Percentiles rank a stretch among this genome's conserved stretches.
Conservation (phyloP, 2,113 vertebrate species). For the Brachyhypopomus gauderio region DNA sequence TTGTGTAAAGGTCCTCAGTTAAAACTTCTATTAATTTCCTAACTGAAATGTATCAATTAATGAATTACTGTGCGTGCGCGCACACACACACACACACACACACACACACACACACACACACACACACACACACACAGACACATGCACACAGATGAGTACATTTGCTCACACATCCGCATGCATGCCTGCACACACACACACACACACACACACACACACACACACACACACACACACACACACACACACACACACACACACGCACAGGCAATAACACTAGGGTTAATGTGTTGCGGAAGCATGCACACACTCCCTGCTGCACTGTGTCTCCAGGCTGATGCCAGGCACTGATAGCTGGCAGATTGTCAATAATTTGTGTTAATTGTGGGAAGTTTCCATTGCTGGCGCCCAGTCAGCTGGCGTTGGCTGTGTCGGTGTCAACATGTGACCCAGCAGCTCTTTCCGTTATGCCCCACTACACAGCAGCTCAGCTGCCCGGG, state of each 20-base stretch:
- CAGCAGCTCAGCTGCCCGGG: conserved; percentile 13
- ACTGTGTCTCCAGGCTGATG: conserved; percentile 51
- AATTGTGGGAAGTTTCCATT: conserved; percentile 54
- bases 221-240: neutral
- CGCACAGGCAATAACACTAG: conserved; percentile 30
- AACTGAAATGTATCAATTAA: conserved; percentile 5
- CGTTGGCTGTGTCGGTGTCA: conserved; percentile 9
- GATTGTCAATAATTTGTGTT: conserved; percentile 56
- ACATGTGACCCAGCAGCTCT: conserved; percentile 35
- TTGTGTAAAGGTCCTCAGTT: neutral
- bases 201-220: conserved; percentile 25
- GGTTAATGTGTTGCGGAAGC: conserved; percentile 40
- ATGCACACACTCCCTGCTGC: conserved; percentile 38
- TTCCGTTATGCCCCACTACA: conserved; percentile 19
- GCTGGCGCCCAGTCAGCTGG: conserved; percentile 52
- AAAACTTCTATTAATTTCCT: neutral
- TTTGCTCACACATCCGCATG: neutral
- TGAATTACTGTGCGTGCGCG: neutral
- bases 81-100: neutral
- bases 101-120: neutral
- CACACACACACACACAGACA: neutral
- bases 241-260: conserved; percentile 16
- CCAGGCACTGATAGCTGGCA: conserved; percentile 54
- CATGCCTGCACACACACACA: neutral
- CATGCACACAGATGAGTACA: neutral